These are phyloP conservation scores for Etheostoma perlongum DNA, from an alignment of 2,797 vertebrate species.

Conservation along the genomic window DNA sequence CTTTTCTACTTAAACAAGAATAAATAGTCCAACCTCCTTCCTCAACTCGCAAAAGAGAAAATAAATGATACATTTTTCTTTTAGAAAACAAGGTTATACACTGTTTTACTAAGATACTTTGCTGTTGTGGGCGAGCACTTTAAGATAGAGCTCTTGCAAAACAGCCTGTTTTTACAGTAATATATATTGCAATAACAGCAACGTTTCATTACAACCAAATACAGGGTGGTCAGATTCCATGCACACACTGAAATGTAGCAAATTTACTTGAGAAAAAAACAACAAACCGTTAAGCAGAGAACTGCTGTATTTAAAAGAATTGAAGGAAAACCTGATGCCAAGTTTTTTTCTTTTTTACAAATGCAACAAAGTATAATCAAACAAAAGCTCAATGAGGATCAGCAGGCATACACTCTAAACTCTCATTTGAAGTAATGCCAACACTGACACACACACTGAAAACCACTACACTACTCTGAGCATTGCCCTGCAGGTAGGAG, in stretches of 20 bases:
- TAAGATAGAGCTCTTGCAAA: neutral
- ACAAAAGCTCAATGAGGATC: conserved; percentile 23
- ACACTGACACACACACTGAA: conserved; percentile 7
- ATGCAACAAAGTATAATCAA: neutral
- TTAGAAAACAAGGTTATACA: neutral
- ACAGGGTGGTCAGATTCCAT: neutral
- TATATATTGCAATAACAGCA: neutral
- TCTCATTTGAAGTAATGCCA: conserved; percentile 9
- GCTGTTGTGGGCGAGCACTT: neutral
- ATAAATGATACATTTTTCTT: neutral
- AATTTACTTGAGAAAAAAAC: neutral
- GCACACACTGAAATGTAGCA: conserved; percentile 5
- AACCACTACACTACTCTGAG: conserved; percentile 5
- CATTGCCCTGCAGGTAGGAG: conserved; percentile 21
- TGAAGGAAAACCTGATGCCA: neutral
- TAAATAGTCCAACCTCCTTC: neutral
- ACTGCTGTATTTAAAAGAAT: neutral
- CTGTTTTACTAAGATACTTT: neutral
- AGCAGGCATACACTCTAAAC: neutral
- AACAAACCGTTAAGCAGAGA: conserved; percentile 1
- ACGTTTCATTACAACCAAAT: neutral
- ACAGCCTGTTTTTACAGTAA: neutral
- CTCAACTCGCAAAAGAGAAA: neutral
- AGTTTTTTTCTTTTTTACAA: neutral
- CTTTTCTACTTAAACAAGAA: neutral